These are phyloP conservation scores for Dinoponera quadriceps DNA, from an alignment of 1,140 invertebrate species.

Conservation along the genomic window DNA sequence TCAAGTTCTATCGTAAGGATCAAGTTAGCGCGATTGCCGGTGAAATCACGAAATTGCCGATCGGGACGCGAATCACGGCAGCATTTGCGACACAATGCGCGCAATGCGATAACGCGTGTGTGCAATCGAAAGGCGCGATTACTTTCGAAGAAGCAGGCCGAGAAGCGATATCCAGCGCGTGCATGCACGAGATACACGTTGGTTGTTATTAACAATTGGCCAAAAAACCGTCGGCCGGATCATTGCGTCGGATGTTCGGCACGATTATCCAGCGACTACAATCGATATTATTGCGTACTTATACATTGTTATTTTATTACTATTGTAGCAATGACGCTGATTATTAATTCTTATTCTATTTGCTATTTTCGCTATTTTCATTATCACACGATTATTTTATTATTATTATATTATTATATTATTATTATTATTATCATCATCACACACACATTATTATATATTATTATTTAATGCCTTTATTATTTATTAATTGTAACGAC, in stretches of 20 bases:
- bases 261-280: conserved; percentile 68
- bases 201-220: not conserved
- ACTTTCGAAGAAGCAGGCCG: not conserved
- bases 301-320: conserved; percentile 81
- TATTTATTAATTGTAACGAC: conserved; percentile 85
- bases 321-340: conserved; percentile 77
- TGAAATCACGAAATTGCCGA: conserved; percentile 27
- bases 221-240: conserved; percentile 31
- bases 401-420: conserved; percentile 73
- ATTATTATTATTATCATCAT: conserved; percentile 75
- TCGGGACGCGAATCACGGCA: conserved; percentile 44
- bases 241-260: conserved; percentile 61
- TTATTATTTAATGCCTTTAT: conserved; percentile 83
- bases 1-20: not conserved
- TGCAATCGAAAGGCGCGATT: not conserved
- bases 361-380: conserved; percentile 76
- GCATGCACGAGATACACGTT: conserved; percentile 27
- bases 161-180: conserved; percentile 28
- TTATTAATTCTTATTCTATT: conserved; percentile 77
- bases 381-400: conserved; percentile 72
- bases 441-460: conserved; percentile 74
- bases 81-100: conserved; percentile 15
- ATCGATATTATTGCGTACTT: conserved; percentile 73
- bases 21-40: conserved; percentile 7
- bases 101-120: not conserved